Evolutionary conservation across 2,113 vertebrate species (phyloP).

Genomic region (human): GRCh38 chr17:34888001-34888500

Average conservation of each 20-base stretch:
- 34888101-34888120: neutral
- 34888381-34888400: neutral
- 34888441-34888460: neutral
- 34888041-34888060: neutral
- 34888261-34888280: neutral
- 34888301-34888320: neutral
- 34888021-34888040: neutral
- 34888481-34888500: neutral
- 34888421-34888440: neutral
- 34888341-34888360: neutral
- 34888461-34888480: neutral
- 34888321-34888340: fast-evolving
- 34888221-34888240: neutral
- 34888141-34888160: neutral
- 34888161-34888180: neutral
- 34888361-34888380: neutral
- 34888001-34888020: neutral
- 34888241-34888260: neutral
- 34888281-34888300: neutral
- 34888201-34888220: neutral
- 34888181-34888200: neutral
- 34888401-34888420: neutral
- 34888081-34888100: neutral
- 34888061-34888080: neutral
- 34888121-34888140: too few relatives aligned